Base-by-base conservation (phyloP, 2,888 invertebrate genomes). In the Catocala fraxini region DNA sequence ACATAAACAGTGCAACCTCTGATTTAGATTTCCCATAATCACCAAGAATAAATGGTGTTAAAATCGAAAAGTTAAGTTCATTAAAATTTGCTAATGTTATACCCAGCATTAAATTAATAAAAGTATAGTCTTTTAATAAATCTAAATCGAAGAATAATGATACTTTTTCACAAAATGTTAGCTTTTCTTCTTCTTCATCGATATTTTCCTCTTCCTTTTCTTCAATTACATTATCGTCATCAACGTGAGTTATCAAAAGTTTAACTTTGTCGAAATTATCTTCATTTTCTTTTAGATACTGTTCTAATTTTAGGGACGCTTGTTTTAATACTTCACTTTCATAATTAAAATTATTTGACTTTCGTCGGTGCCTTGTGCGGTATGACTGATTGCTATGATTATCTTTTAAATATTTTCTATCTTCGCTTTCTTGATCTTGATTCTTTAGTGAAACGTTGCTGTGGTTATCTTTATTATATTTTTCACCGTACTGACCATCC, bases 41-140 rank as follows among this genome's bases (percentile, higher is more conserved):
- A 13, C 94, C 94, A n/a, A 97, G 88, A 72, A 97, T 96, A 69
- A 97, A 96, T 0, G 97, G 97, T 0, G 96, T 97, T 53, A 97
- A 80, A 53, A 97, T 95, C 1, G 97, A 96, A 82, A 97, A 97
- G 83, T 97, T 97, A 6, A 97, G 77, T 84, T 97, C 97, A 5
- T 95, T 96, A 76, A 97, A 97, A 79, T 96, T 96, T 0, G 96
- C 96, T 45, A 97, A 89, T 0, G 96, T 97, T 52, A 97, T 92
- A 0, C 97, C 97, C 57, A 97, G 81, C 94, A 97, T 96, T 11
- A 97, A 89, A 77, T 96, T 97, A 3, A 97, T 95, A 75, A 96
- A 97, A 4, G 96, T 95, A 11, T 95, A 95, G 85, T 97, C 97
- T 72, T 95, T 95, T 58, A 97, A 84, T 54, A 97, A 91, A 82